A percentile compares a stretch with the other conserved stretches of the same genome.
These are phyloP conservation scores for Danio rerio DNA, from an alignment of 2,113 vertebrate genomes.

Conservation along the genomic window GRCz12tu NC_133192.1:5500001-5500500, in stretches of 20 bases:
- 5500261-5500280: no score
- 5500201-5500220: conserved; percentile 85
- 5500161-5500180: conserved; percentile 81
- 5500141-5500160: conserved; percentile 72
- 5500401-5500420: conserved; percentile 80
- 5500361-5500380: conserved; percentile 81
- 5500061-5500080: conserved; percentile 77
- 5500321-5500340: conserved; percentile 81
- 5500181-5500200: conserved; percentile 84
- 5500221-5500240: background rate
- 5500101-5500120: conserved; percentile 81
- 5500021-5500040: background rate
- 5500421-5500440: conserved; percentile 81
- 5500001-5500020: no score
- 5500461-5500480: conserved; percentile 80
- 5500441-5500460: conserved; percentile 81
- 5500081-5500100: conserved; percentile 82
- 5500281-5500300: no score
- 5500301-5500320: conserved; percentile 74
- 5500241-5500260: background rate
- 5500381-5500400: conserved; percentile 79
- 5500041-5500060: conserved; percentile 62
- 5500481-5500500: conserved; percentile 83
- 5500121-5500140: conserved; percentile 79
- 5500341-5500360: conserved; percentile 82